These are phyloP conservation scores for Platynereis dumerilii DNA, from an alignment of 2,888 invertebrate genomes.

Conservation along the genomic window DNA sequence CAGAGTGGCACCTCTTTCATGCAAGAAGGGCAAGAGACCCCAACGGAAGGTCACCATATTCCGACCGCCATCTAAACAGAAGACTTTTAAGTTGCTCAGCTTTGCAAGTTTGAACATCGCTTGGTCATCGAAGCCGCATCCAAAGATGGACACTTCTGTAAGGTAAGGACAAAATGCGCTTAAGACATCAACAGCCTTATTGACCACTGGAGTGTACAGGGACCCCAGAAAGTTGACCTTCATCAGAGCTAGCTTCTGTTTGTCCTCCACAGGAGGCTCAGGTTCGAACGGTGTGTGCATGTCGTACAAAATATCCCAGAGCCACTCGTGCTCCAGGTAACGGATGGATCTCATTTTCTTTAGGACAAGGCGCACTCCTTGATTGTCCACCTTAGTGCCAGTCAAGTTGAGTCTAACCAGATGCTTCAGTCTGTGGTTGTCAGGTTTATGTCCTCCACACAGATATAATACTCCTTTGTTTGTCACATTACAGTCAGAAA, in stretches of 20 bases:
- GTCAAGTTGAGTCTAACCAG: constrained; percentile 3
- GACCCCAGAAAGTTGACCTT: background rate
- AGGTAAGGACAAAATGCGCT: background rate
- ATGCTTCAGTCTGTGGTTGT: background rate
- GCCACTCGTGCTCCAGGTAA: constrained; percentile 7
- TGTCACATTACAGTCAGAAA: constrained; percentile 9
- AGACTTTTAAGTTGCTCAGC: background rate
- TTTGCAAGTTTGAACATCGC: background rate
- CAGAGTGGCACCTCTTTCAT: background rate
- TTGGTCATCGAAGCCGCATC: constrained; percentile 4
- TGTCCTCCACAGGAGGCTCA: background rate
- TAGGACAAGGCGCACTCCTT: background rate
- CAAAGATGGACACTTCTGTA: background rate
- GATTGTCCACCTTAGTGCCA: background rate
- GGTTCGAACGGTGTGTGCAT: constrained; percentile 3
- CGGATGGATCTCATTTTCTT: background rate
- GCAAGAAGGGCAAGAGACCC: constrained; percentile 5
- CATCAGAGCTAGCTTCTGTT: background rate
- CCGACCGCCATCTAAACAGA: background rate
- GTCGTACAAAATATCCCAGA: background rate
- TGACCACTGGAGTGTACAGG: background rate
- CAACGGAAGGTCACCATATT: constrained; percentile 8
- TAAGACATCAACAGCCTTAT: constrained; percentile 1
- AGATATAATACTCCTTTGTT: background rate
- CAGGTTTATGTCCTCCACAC: constrained; percentile 1